A percentile compares a stretch with the other conserved stretches of the same genome.
Evolutionary conservation across 1,140 invertebrate genomes (phyloP).

Genomic region (Drosophila saltans): DNA sequence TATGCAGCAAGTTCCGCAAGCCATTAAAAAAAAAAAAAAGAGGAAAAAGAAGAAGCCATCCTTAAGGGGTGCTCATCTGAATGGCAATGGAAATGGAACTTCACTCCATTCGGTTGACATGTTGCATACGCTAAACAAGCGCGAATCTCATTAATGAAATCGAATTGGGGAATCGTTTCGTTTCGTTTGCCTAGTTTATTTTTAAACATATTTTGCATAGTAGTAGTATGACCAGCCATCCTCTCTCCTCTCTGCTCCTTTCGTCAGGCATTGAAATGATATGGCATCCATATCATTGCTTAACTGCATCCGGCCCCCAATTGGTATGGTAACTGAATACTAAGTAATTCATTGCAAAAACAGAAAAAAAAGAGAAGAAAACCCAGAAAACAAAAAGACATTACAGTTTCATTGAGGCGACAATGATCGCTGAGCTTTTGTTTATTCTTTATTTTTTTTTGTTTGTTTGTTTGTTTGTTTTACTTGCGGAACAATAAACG

Average conservation of each 20-base stretch:
- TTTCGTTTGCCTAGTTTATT: slow-evolving; percentile 57
- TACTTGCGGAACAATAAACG: slow-evolving; percentile 53
- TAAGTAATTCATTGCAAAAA: slow-evolving; percentile 58
- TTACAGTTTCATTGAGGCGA: slow-evolving; percentile 52
- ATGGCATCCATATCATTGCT: slow-evolving; percentile 16
- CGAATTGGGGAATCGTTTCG: slow-evolving; percentile 59
- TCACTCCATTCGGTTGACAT: slow-evolving; percentile 57
- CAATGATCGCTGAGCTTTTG: slow-evolving; percentile 74
- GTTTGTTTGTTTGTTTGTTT: slow-evolving; percentile 27
- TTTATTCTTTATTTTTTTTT: slow-evolving; percentile 66
- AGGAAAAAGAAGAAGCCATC: neutral
- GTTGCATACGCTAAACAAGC: slow-evolving; percentile 52
- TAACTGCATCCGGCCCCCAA: slow-evolving; percentile 50
- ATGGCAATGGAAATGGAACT: slow-evolving; percentile 13
- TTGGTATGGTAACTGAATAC: slow-evolving; percentile 75
- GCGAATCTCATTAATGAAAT: slow-evolving; percentile 73
- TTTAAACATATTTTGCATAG: slow-evolving; percentile 60
- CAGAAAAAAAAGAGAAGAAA: neutral
- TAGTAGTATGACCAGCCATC: neutral
- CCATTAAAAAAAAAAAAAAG: neutral
- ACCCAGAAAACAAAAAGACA: slow-evolving; percentile 3
- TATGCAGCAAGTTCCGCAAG: slow-evolving; percentile 11
- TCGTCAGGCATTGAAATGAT: neutral
- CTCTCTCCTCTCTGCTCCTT: slow-evolving; percentile 4
- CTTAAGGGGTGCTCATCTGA: slow-evolving; percentile 32